A percentile compares a stretch with the other conserved stretches of the same genome.
Evolutionary conservation across 2,888 invertebrate genomes (phyloP).

Genomic region (Lottia gigantea): DNA sequence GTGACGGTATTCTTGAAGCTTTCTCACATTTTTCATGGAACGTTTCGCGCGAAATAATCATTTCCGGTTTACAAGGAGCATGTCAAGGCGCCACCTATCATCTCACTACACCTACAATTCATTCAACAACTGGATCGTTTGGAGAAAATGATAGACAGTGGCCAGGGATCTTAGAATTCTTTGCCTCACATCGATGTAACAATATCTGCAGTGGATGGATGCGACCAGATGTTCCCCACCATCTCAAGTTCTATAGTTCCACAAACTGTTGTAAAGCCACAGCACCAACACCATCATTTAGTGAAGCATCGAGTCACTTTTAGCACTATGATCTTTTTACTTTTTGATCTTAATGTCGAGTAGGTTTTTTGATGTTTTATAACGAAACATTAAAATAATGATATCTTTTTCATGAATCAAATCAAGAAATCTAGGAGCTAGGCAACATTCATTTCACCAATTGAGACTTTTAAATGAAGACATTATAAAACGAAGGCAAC

Average conservation of each 20-base stretch:
- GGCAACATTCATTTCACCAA: too few relatives aligned
- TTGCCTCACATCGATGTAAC: constrained; percentile 34
- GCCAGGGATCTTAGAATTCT: constrained; percentile 30
- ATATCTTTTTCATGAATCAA: too few relatives aligned
- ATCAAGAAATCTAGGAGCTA: too few relatives aligned
- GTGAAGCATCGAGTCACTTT: background rate
- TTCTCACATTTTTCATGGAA: constrained; percentile 40
- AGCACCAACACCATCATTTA: background rate
- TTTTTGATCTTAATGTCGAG: too few relatives aligned
- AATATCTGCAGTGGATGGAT: constrained; percentile 32
- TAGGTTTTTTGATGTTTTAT: too few relatives aligned
- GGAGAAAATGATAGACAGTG: constrained; percentile 27
- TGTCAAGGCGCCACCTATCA: constrained; percentile 18
- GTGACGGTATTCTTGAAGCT: constrained; percentile 28
- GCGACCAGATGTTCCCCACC: background rate
- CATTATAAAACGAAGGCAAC: too few relatives aligned
- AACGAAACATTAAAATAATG: too few relatives aligned
- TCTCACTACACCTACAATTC: constrained; percentile 33
- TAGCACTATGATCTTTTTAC: background rate
- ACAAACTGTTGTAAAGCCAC: background rate
- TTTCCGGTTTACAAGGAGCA: constrained; percentile 34
- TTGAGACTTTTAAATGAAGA: too few relatives aligned
- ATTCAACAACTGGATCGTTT: constrained; percentile 27
- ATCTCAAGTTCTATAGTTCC: background rate
- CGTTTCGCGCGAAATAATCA: constrained; percentile 26